Conservation (phyloP, 2,797 vertebrate species). For the Spheniscus humboldti region DNA sequence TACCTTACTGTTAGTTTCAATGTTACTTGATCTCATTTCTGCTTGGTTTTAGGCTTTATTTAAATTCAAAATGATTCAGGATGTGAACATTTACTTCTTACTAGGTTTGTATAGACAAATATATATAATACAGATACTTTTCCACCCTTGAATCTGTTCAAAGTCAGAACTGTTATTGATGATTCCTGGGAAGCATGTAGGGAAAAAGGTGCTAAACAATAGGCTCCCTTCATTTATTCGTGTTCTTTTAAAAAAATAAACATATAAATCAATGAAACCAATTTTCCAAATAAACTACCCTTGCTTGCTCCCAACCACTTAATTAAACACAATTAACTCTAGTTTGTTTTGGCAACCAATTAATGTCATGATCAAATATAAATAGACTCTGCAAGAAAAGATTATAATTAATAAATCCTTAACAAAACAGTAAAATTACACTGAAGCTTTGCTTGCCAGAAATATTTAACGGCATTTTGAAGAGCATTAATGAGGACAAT, state of each 20-base stretch:
- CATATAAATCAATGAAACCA: slow-evolving; percentile 53
- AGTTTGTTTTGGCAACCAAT: slow-evolving; percentile 73
- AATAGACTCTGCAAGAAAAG: slow-evolving; percentile 66
- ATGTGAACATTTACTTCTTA: not conserved
- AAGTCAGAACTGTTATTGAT: not conserved
- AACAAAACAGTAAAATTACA: slow-evolving; percentile 60
- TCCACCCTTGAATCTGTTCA: not conserved
- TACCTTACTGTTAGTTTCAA: not conserved
- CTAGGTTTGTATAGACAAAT: not conserved
- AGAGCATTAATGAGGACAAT: slow-evolving; percentile 47
- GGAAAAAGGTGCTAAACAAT: not conserved
- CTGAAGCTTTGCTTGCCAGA: slow-evolving; percentile 46
- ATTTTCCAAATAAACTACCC: slow-evolving; percentile 61
- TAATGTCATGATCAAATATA: slow-evolving; percentile 72
- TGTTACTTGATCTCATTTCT: not conserved
- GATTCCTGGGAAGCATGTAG: not conserved
- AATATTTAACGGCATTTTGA: slow-evolving; percentile 52
- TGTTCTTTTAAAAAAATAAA: slow-evolving; percentile 29
- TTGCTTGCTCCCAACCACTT: slow-evolving; percentile 65
- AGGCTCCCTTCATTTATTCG: not conserved
- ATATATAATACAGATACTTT: not conserved
- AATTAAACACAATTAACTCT: slow-evolving; percentile 75
- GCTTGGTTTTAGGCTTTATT: not conserved
- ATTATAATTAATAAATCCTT: slow-evolving; percentile 73
- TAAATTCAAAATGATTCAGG: not conserved